Percentiles rank a stretch among this genome's conserved stretches.
Conservation (phyloP, 2,113 vertebrate genomes). For the Leucopsar rothschildi region DNA sequence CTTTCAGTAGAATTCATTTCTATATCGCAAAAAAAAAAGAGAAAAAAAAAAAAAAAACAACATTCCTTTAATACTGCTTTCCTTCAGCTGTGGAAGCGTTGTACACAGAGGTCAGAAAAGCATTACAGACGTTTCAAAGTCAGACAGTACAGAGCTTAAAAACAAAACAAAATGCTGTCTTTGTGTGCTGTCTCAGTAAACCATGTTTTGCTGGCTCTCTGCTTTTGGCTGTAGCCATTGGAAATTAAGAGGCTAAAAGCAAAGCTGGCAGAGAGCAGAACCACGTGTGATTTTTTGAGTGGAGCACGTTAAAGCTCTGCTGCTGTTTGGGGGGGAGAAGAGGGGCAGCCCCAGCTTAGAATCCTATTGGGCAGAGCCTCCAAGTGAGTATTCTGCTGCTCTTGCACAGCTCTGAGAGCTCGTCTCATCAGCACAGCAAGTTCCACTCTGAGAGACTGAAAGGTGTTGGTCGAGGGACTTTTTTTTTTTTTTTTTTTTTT, state of each 20-base stretch:
- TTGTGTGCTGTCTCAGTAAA: not conserved
- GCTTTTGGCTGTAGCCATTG: not conserved
- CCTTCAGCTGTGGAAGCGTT: not conserved
- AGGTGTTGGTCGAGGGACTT: not conserved
- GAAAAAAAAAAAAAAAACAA: too few relatives aligned
- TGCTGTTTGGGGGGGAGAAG: not conserved
- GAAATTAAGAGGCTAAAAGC: constrained; percentile 23
- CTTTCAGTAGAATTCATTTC: not conserved
- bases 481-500: not conserved
- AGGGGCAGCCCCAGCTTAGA: not conserved
- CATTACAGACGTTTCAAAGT: not conserved
- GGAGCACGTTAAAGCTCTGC: not conserved
- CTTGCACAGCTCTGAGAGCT: not conserved
- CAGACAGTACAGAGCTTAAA: not conserved
- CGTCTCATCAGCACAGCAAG: not conserved
- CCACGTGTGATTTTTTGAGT: not conserved
- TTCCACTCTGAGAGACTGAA: not conserved
- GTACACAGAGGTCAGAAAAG: not conserved
- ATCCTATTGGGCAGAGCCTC: not conserved
- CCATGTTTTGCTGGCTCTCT: not conserved
- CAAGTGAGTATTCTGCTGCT: not conserved
- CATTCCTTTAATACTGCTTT: not conserved
- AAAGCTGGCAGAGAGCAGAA: not conserved
- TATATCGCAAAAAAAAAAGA: not conserved
- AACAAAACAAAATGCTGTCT: not conserved